Conservation (phyloP, 1,140 invertebrate genomes). For the Ditylenchus dipsaci region DNA sequence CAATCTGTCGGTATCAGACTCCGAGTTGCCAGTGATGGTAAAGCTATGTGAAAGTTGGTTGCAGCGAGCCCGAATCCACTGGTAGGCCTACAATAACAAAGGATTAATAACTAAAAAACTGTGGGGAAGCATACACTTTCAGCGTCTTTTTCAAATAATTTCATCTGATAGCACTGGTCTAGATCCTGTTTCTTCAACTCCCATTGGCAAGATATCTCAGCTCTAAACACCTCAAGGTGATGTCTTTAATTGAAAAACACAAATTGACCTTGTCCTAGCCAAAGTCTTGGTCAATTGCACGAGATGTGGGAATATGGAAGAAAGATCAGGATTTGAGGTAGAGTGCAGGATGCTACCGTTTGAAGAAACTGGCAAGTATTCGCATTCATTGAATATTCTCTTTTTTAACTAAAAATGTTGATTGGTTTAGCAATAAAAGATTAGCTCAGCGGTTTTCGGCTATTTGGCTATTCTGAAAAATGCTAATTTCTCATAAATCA, state of each 20-base stretch:
- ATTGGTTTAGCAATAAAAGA: no score
- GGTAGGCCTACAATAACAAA: constrained; percentile 18
- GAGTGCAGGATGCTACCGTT: background rate
- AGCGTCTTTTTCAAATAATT: constrained; percentile 32
- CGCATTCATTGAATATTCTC: background rate
- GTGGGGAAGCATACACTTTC: constrained; percentile 11
- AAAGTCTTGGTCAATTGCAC: constrained; percentile 19
- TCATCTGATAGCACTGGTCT: constrained; percentile 25
- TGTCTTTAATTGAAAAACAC: background rate
- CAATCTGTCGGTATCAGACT: constrained; percentile 11
- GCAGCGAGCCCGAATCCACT: constrained; percentile 23
- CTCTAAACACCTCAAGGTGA: constrained; percentile 5
- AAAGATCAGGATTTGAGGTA: constrained; percentile 23
- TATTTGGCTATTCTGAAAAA: no score
- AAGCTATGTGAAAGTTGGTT: constrained; percentile 21
- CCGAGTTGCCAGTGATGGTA: constrained; percentile 18
- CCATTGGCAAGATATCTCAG: constrained; percentile 23
- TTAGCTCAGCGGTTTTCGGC: no score
- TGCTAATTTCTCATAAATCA: no score
- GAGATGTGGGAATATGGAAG: constrained; percentile 25
- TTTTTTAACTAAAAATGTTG: background rate
- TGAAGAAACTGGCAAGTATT: background rate
- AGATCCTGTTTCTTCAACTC: constrained; percentile 19
- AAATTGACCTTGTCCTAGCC: constrained; percentile 15
- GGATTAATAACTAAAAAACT: background rate